Conservation (phyloP, 2,888 invertebrate species). For the Zygothrica quintamaculata region DNA sequence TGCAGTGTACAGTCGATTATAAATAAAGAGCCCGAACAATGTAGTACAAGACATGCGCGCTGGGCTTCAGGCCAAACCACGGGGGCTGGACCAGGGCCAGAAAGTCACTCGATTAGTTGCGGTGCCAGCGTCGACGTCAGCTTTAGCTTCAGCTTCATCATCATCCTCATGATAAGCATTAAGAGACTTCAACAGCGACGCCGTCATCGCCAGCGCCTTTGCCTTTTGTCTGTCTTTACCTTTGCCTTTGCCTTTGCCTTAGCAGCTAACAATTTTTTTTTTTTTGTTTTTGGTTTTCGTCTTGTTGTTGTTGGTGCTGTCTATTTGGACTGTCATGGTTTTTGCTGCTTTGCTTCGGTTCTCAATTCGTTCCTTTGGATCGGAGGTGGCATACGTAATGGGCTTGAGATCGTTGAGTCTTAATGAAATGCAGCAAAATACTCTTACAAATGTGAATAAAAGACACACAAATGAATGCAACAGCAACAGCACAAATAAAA, state of each 20-base stretch:
- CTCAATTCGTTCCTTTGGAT: slow-evolving; percentile 53
- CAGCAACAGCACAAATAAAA: no score
- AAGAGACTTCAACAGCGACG: slow-evolving; percentile 71
- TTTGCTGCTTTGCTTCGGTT: slow-evolving; percentile 50
- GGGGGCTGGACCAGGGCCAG: slow-evolving; percentile 64
- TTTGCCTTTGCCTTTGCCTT: no score
- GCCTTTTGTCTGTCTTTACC: slow-evolving; percentile 12
- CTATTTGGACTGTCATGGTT: slow-evolving; percentile 57
- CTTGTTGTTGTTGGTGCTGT: slow-evolving; percentile 49
- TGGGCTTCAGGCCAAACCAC: slow-evolving; percentile 33
- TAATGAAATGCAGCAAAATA: slow-evolving; percentile 65
- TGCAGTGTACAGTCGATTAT: slow-evolving; percentile 65
- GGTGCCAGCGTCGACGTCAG: slow-evolving; percentile 58
- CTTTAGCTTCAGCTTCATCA: slow-evolving; percentile 67
- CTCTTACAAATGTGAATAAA: slow-evolving; percentile 69
- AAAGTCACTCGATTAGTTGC: slow-evolving; percentile 76
- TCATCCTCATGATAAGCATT: slow-evolving; percentile 72
- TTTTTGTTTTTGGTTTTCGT: slow-evolving; percentile 45
- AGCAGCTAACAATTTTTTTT: slow-evolving; percentile 32
- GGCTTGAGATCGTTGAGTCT: slow-evolving; percentile 49
- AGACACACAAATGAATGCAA: slow-evolving; percentile 73
- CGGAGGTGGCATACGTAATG: slow-evolving; percentile 62
- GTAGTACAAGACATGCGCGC: slow-evolving; percentile 36
- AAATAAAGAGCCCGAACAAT: slow-evolving; percentile 72
- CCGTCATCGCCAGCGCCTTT: slow-evolving; percentile 65